phyloP scores from a whole-genome alignment of 2,888 invertebrate species.

The Dendrolimus pini region DNA sequence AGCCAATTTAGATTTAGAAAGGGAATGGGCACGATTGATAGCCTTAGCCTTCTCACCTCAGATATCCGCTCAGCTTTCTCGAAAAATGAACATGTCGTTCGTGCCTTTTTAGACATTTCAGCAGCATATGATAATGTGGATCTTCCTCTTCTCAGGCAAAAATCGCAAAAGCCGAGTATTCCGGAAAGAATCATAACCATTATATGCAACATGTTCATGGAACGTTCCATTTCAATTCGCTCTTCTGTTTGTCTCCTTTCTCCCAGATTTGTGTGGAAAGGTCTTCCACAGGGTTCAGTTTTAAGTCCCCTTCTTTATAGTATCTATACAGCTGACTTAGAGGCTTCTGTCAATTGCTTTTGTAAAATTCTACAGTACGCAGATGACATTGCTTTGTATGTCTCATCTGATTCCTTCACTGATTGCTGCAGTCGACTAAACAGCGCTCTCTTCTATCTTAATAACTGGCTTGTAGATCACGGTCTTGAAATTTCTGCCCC shows the following conservation, averaged over 20 bases:
- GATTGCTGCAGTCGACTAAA: no score
- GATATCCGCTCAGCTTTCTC: no score
- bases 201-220: constrained; percentile 11
- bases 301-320: constrained; percentile 16
- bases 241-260: constrained; percentile 1
- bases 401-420: background rate
- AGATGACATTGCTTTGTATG: constrained; percentile 17
- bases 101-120: no score
- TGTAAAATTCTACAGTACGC: constrained; percentile 19
- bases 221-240: constrained; percentile 8
- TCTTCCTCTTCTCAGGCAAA: no score
- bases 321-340: constrained; percentile 16
- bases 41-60: no score
- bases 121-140: no score
- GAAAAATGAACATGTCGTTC: no score
- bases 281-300: constrained; percentile 20
- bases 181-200: background rate
- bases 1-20: no score
- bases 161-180: no score
- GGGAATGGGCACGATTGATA: no score
- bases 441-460: no score
- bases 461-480: constrained; percentile 2
- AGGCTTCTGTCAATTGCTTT: constrained; percentile 2
- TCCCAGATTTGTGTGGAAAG: constrained; percentile 13
- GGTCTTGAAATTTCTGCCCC: constrained; percentile 9